phyloP scores from a whole-genome alignment of 2,888 invertebrate species.

The Catocala sponsa region DNA sequence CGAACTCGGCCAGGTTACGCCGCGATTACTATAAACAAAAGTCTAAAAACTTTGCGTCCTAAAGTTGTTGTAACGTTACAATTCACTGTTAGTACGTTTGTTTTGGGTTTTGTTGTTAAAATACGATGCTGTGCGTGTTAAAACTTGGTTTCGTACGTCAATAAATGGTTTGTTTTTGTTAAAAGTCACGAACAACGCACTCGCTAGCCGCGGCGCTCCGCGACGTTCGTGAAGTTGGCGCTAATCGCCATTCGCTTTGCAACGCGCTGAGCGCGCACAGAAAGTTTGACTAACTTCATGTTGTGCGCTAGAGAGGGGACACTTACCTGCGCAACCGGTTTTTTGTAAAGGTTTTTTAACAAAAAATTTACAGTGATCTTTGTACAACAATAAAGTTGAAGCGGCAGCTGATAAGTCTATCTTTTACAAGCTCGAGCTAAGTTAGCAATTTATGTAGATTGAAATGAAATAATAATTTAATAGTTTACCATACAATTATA shows the following conservation, averaged over 20 bases:
- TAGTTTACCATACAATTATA: too few relatives aligned
- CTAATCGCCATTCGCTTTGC: constrained; percentile 34
- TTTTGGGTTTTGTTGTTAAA: constrained; percentile 69
- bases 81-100: constrained; percentile 68
- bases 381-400: constrained; percentile 54
- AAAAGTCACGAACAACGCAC: constrained; percentile 70
- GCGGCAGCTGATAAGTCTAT: constrained; percentile 46
- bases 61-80: constrained; percentile 59
- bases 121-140: constrained; percentile 73
- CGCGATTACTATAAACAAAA: constrained; percentile 73
- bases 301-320: constrained; percentile 54
- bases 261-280: constrained; percentile 52
- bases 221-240: constrained; percentile 56
- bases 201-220: constrained; percentile 26
- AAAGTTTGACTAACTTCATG: constrained; percentile 65
- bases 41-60: constrained; percentile 67
- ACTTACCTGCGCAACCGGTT: constrained; percentile 59
- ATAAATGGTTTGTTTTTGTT: constrained; percentile 75
- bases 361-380: constrained; percentile 46
- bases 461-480: neutral
- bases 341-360: constrained; percentile 51
- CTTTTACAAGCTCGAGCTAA: constrained; percentile 1
- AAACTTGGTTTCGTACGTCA: constrained; percentile 69
- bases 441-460: neutral
- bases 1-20: constrained; percentile 72